Base-by-base conservation (phyloP, 30 jellyfish, hydroid and myxozoan species). In the Aurelia coerulea region DNA sequence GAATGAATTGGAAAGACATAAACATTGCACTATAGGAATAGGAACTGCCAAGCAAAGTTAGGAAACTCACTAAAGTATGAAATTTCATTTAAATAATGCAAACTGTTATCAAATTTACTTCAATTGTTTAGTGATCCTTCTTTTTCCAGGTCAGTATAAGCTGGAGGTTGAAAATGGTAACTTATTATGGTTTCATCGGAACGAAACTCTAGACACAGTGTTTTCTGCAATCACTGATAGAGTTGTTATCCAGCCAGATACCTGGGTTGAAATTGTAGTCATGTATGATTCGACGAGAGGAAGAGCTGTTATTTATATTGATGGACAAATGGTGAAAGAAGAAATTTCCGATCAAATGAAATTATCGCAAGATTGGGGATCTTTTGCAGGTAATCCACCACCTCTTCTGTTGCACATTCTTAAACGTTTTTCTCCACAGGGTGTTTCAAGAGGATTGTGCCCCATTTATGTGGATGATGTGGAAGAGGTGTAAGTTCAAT, bases 131-230 rank as follows among this genome's bases (percentile, higher is more conserved):
- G 1, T 42, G 53, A 6, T 11, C 33, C 32, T 60, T 60, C 70
- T 60, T 3, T 37, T 16, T n/a, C 7, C 39, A 92, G 98, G 97
- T 62, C 98, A 92, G 78, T 92, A 73, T 70, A 90, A 86, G 34
- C 72, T 92, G 88, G 98, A 92, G 42, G 89, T 87, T 41, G 79
- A 85, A 12, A 89, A 87, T 68, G 98, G 98, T 10, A 92, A 87
- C 62, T 68, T 92, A 16, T 92, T 97, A 34, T 92, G 98, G 98
- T 92, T 92, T 76, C 98, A 92, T 72, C 97, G 98, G 13, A 83
- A 92, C 66, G 98, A 92, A 52, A 77, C 81, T 14, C 85, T 89
- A 37, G 94, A 87, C 58, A 92, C 98, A 0, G 97, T 92, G n/a
- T 92, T 92, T 75, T 79, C 98, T 3, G 95, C 92, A 0, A 88